Conservation (phyloP, 2,797 vertebrate genomes). For the Phrynocephalus guinanensis region DNA sequence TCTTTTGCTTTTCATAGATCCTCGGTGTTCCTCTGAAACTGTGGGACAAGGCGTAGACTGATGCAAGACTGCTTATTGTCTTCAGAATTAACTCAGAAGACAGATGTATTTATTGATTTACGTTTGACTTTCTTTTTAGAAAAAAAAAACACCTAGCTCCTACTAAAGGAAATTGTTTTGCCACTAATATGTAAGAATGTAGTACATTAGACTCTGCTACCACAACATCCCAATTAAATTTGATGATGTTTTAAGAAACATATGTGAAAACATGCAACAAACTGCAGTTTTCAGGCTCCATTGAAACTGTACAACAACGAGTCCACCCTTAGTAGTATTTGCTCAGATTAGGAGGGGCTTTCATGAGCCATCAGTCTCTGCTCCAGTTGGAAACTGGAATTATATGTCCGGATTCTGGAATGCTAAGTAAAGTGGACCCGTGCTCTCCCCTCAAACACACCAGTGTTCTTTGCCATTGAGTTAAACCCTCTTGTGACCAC, state of each 20-base stretch:
- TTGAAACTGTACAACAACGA: background rate
- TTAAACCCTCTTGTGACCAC: background rate
- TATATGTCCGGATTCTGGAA: background rate
- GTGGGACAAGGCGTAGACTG: background rate
- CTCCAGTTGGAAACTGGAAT: background rate
- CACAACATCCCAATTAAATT: background rate
- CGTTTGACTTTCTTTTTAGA: background rate
- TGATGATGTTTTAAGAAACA: background rate
- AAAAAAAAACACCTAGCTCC: too few relatives aligned
- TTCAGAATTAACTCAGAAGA: background rate
- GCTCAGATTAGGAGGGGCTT: background rate
- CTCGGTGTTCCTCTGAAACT: background rate
- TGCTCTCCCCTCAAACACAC: background rate
- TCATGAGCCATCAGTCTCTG: background rate
- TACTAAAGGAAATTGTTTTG: conserved; percentile 5
- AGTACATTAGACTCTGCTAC: background rate
- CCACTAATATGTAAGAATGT: background rate
- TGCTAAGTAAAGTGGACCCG: background rate
- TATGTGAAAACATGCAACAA: background rate
- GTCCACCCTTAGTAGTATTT: background rate
- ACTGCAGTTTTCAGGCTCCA: background rate
- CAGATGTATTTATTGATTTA: conserved; percentile 5
- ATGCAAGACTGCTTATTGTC: conserved; percentile 2
- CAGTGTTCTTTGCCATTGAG: background rate
- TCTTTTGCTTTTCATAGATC: background rate